These are phyloP conservation scores for Pseudomyrmex pallidus DNA, from an alignment of 1,140 invertebrate genomes.

Conservation along the genomic window DNA sequence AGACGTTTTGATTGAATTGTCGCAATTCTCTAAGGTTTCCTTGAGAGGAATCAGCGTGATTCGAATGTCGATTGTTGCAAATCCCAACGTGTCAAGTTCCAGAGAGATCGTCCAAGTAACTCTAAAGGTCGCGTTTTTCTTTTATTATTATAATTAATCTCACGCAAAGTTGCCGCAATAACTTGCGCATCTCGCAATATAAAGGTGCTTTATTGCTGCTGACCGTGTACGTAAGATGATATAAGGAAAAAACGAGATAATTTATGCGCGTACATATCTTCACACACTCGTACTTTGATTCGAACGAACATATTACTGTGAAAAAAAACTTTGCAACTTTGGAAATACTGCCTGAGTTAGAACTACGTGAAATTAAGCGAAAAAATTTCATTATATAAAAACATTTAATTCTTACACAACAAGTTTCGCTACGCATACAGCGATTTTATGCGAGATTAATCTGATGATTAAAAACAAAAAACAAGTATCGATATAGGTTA, in stretches of 20 bases:
- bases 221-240: slow-evolving; percentile 19
- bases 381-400: too few species aligned
- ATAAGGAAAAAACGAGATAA: slow-evolving; percentile 10
- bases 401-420: too few species aligned
- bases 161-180: slow-evolving; percentile 40
- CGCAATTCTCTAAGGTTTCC: neutral
- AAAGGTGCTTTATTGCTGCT: neutral
- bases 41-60: neutral
- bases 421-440: too few species aligned
- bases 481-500: too few species aligned
- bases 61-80: neutral
- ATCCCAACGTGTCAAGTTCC: neutral
- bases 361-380: too few species aligned
- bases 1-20: neutral
- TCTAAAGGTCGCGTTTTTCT: neutral
- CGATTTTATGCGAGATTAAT: too few species aligned
- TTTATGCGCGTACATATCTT: neutral
- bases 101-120: too few species aligned
- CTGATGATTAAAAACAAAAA: too few species aligned
- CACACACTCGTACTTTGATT: neutral
- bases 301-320: neutral
- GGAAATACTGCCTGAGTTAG: too few species aligned
- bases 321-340: neutral
- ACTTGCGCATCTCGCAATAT: neutral
- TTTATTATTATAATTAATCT: slow-evolving; percentile 4